Conservation (phyloP, 2,113 vertebrate genomes). For the Burhinus oedicnemus region DNA sequence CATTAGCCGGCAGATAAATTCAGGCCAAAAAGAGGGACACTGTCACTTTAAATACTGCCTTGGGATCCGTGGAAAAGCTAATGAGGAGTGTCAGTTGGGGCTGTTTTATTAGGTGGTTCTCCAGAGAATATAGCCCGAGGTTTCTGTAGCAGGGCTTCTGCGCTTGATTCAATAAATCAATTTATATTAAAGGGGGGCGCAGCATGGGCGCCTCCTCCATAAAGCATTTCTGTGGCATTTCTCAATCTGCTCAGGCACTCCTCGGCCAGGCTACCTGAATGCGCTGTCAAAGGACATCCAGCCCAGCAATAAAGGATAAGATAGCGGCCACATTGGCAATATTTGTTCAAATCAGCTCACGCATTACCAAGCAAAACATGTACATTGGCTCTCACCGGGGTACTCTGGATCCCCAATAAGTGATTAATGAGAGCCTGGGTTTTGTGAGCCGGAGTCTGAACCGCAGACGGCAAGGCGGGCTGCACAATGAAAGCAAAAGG, state of each 20-base stretch:
- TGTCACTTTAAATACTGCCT: slow-evolving; percentile 79
- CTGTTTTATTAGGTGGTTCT: slow-evolving; percentile 77
- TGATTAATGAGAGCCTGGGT: slow-evolving; percentile 36
- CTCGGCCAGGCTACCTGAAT: slow-evolving; percentile 37
- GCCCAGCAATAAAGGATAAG: slow-evolving; percentile 26
- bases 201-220: slow-evolving; percentile 38
- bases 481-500: slow-evolving; percentile 58
- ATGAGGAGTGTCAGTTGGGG: slow-evolving; percentile 76
- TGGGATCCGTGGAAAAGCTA: slow-evolving; percentile 74
- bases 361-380: slow-evolving; percentile 46
- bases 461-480: neutral
- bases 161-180: slow-evolving; percentile 78
- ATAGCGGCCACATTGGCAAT: neutral
- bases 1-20: slow-evolving; percentile 70
- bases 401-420: slow-evolving; percentile 56
- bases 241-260: slow-evolving; percentile 63
- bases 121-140: slow-evolving; percentile 69
- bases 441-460: slow-evolving; percentile 25
- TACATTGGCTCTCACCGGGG: neutral
- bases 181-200: slow-evolving; percentile 71
- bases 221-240: slow-evolving; percentile 63
- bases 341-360: slow-evolving; percentile 38
- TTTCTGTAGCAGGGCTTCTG: slow-evolving; percentile 72
- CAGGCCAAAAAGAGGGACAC: slow-evolving; percentile 68
- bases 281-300: slow-evolving; percentile 25